Evolutionary conservation across 2,888 invertebrate genomes (phyloP).

Genomic region (Amphimallon solstitiale): DNA sequence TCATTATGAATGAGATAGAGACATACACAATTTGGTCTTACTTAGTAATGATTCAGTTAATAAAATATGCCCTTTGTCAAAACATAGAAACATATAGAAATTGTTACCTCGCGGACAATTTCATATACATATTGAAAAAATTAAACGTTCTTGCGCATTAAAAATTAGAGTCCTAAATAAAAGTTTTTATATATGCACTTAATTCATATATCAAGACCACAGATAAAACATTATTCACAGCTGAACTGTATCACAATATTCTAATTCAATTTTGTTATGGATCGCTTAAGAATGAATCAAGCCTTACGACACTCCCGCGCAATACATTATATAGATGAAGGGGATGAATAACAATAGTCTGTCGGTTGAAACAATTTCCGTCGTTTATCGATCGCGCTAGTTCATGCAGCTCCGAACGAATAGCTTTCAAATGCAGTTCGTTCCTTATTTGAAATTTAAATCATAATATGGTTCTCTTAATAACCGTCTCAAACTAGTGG

Average conservation of each 20-base stretch:
- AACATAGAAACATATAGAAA: no score
- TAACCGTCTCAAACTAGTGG: not conserved
- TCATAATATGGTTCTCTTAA: conserved; percentile 17
- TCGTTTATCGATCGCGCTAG: conserved; percentile 17
- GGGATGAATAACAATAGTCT: conserved; percentile 27
- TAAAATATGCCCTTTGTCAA: no score
- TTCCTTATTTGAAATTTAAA: conserved; percentile 21
- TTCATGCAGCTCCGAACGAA: conserved; percentile 1
- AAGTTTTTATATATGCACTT: no score
- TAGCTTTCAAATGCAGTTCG: conserved; percentile 12
- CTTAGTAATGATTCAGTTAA: no score
- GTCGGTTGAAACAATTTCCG: conserved; percentile 33
- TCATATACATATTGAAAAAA: no score
- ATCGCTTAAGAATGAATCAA: conserved; percentile 10
- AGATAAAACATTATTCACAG: no score
- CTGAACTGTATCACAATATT: not conserved
- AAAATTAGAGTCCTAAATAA: no score
- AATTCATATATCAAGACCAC: no score
- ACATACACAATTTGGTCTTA: no score
- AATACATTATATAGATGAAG: conserved; percentile 15
- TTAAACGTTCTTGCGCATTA: no score
- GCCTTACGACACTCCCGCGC: not conserved
- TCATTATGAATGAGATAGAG: no score
- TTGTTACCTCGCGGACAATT: no score
- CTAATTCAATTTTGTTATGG: not conserved